Base-by-base conservation (phyloP, 2,113 vertebrate genomes). In the Phalacrocorax pelagicus region DNA sequence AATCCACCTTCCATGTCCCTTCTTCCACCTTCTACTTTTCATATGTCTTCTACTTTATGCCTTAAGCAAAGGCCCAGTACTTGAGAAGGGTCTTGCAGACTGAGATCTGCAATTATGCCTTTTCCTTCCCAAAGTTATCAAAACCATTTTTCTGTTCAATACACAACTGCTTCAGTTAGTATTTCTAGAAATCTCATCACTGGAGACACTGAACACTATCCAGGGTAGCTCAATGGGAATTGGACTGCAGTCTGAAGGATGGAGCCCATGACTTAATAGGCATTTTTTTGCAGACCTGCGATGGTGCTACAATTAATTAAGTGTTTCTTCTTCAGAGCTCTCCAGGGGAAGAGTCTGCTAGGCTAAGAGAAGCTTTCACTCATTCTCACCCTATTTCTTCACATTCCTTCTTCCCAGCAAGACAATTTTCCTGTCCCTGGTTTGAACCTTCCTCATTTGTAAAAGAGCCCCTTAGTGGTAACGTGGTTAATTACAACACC, bases 221-320 rank as follows among this genome's bases (percentile, higher is more conserved):
- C 80, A 95, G 62, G 47, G 30, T 69, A 84, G 94, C 81, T 90
- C 78, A 57, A 29, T 87, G 58, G 74, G 78, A 96, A 92, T 29
- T 94, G 62, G 69, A 29, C 80, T 79, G 46, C 59, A 17, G 42
- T 71, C 81, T 87, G 70, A 84, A 92, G 87, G 84, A 83, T 88
- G 73, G n/a, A 79, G 70, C 91, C 92, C 83, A 38, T 93, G 90
- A 86, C 72, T 93, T 84, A 71, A 82, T 46, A 83, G 42, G 44
- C 11, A 72, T 91, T 94, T 92, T 83, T 49, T 72, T 83, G 58
- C 55, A 87, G 75, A 89, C 51, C 86, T 97, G 82, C 95, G 85
- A 8, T 81, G 69, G 40, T 85, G 70, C 70, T 89, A 72, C 57
- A 93, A 73, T 97, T 97, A 96, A 97, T 96, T 92, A 92, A 90